Conservation (phyloP, 2,797 vertebrate genomes). For the Lepidocolaptes lacrymiger region DNA sequence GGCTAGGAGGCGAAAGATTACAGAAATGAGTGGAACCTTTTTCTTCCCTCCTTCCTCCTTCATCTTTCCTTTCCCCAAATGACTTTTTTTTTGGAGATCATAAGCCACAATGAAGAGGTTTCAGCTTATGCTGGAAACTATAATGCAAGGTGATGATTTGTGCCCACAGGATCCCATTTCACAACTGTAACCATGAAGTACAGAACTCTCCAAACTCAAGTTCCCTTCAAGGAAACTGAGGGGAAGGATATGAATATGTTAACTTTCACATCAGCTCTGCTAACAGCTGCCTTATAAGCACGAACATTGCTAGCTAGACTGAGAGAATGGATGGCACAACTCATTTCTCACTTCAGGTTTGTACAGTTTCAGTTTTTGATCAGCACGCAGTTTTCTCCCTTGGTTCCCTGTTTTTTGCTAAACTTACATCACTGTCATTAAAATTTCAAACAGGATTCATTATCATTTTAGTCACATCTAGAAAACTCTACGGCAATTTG, state of each 20-base stretch:
- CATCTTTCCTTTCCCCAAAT: background rate
- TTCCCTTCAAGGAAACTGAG: background rate
- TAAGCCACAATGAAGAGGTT: background rate
- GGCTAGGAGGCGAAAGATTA: background rate
- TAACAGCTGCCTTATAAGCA: background rate
- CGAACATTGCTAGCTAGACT: background rate
- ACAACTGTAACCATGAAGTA: background rate
- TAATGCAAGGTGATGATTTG: background rate
- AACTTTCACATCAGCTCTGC: background rate
- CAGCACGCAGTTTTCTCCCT: background rate
- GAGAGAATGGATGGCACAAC: background rate
- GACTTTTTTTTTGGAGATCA: background rate
- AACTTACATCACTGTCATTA: background rate
- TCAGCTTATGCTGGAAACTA: background rate
- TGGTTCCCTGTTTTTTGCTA: background rate
- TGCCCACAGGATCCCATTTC: rapidly evolving
- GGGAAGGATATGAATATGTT: background rate
- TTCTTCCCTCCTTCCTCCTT: background rate
- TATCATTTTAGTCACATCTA: background rate
- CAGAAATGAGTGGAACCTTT: background rate
- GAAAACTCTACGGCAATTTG: background rate
- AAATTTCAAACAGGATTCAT: background rate
- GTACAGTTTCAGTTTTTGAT: background rate
- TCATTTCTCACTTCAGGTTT: background rate
- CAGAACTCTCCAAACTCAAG: background rate